A percentile compares a stretch with the other conserved stretches of the same genome.
Conservation (phyloP, 2,797 vertebrate genomes). For the Tapirus indicus region DNA sequence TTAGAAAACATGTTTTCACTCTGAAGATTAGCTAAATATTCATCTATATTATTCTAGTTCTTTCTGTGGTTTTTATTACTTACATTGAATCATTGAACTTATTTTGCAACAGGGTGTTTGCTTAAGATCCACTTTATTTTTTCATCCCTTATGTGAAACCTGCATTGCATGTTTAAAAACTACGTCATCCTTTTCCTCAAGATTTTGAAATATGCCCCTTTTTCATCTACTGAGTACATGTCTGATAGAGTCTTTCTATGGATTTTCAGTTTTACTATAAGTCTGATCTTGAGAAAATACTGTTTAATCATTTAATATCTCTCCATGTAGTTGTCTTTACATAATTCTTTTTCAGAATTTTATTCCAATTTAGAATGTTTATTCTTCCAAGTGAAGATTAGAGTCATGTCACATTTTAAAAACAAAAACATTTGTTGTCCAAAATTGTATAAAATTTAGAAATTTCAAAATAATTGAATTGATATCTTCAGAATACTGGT, state of each 20-base stretch:
- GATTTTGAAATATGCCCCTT: constrained; percentile 7
- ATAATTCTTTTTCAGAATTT: not conserved
- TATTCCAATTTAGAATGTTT: not conserved
- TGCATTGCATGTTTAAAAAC: constrained; percentile 3
- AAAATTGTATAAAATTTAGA: constrained; percentile 10
- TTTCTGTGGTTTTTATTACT: not conserved
- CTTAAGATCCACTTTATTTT: not conserved
- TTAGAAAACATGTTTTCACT: not conserved
- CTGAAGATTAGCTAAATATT: not conserved
- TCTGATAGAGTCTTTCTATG: not conserved
- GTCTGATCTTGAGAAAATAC: not conserved
- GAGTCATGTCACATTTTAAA: not conserved
- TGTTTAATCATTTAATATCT: not conserved
- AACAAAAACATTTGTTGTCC: not conserved
- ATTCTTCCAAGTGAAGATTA: not conserved
- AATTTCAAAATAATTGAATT: not conserved
- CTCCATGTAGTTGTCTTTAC: not conserved
- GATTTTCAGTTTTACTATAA: not conserved
- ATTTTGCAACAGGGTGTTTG: not conserved
- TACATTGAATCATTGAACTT: not conserved
- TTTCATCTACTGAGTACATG: not conserved
- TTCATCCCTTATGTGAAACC: not conserved
- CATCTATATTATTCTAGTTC: not conserved
- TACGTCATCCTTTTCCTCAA: not conserved
- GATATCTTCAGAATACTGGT: not conserved